A percentile compares a stretch with the other conserved stretches of the same genome.
Evolutionary conservation across 1,140 invertebrate genomes (phyloP).

Genomic region (Brachionus rubens): DNA sequence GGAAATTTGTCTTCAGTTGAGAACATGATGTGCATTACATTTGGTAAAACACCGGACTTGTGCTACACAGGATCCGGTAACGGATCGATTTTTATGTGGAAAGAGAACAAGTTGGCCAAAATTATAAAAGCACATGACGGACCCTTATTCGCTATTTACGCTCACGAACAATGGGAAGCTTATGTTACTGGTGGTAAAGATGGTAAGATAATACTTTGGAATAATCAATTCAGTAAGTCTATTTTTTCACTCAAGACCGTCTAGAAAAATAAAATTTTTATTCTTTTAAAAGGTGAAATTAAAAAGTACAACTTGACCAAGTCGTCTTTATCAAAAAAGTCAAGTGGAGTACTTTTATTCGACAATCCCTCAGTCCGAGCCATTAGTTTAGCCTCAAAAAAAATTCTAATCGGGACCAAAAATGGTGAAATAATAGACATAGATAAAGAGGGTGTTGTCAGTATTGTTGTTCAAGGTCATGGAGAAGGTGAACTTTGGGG

Average conservation of each 20-base stretch:
- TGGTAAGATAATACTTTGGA: conserved; percentile 59
- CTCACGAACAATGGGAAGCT: conserved; percentile 58
- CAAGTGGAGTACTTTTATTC: conserved; percentile 52
- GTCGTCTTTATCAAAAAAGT: conserved; percentile 51
- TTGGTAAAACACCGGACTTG: conserved; percentile 54
- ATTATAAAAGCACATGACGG: conserved; percentile 59
- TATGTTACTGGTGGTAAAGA: conserved; percentile 62
- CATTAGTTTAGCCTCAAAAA: conserved; percentile 57
- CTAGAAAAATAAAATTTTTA: too few relatives aligned
- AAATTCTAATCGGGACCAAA: conserved; percentile 56
- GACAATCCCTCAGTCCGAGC: conserved; percentile 56
- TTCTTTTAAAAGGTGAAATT: too few relatives aligned
- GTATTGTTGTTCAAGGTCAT: conserved; percentile 59
- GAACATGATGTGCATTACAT: conserved; percentile 59
- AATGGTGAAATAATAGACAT: conserved; percentile 60
- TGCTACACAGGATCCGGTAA: conserved; percentile 58
- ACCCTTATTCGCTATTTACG: conserved; percentile 60
- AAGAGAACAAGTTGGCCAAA: conserved; percentile 52
- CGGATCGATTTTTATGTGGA: conserved; percentile 59
- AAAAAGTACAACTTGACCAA: conserved; percentile 57
- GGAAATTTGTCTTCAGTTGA: conserved; percentile 53
- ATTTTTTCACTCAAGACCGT: too few relatives aligned
- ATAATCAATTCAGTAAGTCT: conserved; percentile 58
- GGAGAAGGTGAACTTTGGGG: conserved; percentile 60
- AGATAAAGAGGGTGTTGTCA: conserved; percentile 56